Evolutionary conservation across 2,888 invertebrate genomes (phyloP).

Genomic region (Cheiracanthium punctorium): DNA sequence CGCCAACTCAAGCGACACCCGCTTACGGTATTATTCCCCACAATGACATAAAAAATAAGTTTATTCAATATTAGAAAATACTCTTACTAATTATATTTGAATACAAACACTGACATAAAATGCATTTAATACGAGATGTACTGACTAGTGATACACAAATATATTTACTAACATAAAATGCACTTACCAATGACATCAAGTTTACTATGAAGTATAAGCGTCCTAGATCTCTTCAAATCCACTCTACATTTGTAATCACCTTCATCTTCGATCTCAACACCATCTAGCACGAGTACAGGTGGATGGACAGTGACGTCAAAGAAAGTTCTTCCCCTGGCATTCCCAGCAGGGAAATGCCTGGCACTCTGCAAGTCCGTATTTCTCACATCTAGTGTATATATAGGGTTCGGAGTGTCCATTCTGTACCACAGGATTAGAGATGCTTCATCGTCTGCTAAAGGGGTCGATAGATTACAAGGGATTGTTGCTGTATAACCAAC

Average conservation of each 20-base stretch:
- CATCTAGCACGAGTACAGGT: constrained; percentile 27
- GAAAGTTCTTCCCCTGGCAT: constrained; percentile 12
- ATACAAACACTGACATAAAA: no score
- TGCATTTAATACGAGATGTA: no score
- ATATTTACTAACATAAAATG: no score
- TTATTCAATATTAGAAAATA: no score
- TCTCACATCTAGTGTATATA: constrained; percentile 55
- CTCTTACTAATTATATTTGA: no score
- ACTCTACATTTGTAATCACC: constrained; percentile 58
- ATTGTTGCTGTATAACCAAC: constrained; percentile 34
- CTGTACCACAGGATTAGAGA: constrained; percentile 62
- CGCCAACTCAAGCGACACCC: no score
- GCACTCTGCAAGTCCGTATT: constrained; percentile 23
- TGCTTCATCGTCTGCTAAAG: constrained; percentile 50
- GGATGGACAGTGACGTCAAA: constrained; percentile 53
- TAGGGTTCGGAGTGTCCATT: constrained; percentile 43
- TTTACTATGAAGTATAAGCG: constrained; percentile 55
- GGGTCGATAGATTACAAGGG: constrained; percentile 46
- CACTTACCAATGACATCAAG: constrained; percentile 86
- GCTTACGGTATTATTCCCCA: no score
- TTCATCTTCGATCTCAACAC: constrained; percentile 22
- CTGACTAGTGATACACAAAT: no score
- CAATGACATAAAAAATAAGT: no score
- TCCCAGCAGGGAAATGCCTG: constrained; percentile 31
- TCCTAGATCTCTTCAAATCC: constrained; percentile 50